A percentile compares a stretch with the other conserved stretches of the same genome.
Conservation (phyloP, 2,113 vertebrate species). For the Trogon surrucura region DNA sequence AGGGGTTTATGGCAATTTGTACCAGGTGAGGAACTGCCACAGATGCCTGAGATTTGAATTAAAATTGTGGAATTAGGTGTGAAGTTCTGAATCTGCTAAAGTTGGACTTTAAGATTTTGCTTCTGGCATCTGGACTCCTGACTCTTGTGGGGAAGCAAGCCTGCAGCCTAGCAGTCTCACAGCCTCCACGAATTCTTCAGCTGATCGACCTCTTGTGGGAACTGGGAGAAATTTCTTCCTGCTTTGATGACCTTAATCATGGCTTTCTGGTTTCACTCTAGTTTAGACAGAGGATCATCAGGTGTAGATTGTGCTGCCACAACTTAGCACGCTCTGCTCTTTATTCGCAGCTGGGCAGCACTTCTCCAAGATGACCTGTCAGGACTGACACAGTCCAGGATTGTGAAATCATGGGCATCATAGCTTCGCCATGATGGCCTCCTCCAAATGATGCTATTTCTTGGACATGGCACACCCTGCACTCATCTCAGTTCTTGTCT, state of each 20-base stretch:
- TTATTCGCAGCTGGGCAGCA: not conserved
- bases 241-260: not conserved
- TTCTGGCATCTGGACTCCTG: not conserved
- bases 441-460: not conserved
- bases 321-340: not conserved
- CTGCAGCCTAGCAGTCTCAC: not conserved
- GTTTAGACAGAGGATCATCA: not conserved
- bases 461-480: not conserved
- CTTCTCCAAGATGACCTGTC: not conserved
- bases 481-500: not conserved
- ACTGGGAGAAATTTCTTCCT: not conserved
- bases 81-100: not conserved
- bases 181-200: not conserved
- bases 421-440: accelerated
- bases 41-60: not conserved
- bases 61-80: not conserved
- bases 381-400: not conserved
- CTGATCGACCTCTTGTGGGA: not conserved
- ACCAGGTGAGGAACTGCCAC: not conserved
- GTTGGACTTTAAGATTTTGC: not conserved
- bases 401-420: accelerated
- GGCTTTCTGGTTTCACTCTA: not conserved
- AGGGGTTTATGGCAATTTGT: not conserved
- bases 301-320: not conserved
- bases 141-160: accelerated